Evolutionary conservation across 1,140 invertebrate species (phyloP), one percentile per base, ranked within the genome.

Genomic region (Drosophila punjabiensis): DNA sequence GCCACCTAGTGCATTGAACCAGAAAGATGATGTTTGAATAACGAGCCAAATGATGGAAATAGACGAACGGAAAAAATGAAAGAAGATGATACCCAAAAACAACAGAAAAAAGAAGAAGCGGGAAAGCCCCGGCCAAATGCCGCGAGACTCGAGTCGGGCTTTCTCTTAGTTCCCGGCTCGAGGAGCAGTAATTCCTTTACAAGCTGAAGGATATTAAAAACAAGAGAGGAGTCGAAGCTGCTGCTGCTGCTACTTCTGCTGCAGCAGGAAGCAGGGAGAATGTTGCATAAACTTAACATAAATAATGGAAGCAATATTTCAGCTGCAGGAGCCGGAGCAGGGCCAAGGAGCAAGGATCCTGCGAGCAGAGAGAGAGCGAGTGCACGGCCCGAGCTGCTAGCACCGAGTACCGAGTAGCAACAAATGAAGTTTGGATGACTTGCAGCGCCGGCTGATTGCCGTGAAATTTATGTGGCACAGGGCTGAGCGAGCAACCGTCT

Each of bases 131-230:
- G 28, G 50, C 64, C 63, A 67, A 78, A 78, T 69, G 76, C 75
- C 75, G 58, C 58, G 24, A n/a, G n/a, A 52, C 65, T 77, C 30
- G 37, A 67, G 24, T 30, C 33, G 53, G 45, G 64, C 20, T 55
- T 69, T 18, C 47, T 68, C 37, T 53, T 53, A 53, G 63, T 69
- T 41, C 33, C 67, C 47, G 30, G 20, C 70, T 74, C 33, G 47
- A 74, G 65, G 52, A 66, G 41, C n/a, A 79, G 74, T 89, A 88
- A 88, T 88, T 67, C 78, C 85, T 89, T 85, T 89, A 89, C 85
- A 88, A 89, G 85, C 85, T 88, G 78, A 85, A 89, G 85, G 85
- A 88, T 88, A n/a, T 88, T 89, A 88, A 88, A 88, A 88, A 88
- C 85, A 85, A 88, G 85, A 89, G 81, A 79, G 55, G 52, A 71